phyloP scores from a whole-genome alignment of 2,797 vertebrate genomes.

The Betta splendens region DNA sequence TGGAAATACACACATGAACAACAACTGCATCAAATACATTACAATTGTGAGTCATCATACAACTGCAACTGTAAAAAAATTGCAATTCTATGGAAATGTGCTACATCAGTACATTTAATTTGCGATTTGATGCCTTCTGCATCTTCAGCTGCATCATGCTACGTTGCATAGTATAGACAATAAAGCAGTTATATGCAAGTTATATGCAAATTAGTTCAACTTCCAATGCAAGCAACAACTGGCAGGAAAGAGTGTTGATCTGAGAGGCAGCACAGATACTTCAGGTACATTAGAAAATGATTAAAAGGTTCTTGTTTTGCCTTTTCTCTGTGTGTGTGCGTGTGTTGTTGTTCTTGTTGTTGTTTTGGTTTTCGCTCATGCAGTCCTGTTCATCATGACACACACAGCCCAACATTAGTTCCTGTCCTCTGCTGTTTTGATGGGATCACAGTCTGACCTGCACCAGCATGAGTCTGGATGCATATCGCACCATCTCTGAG shows the following conservation, averaged over 20 bases:
- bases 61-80: no score
- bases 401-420: slow-evolving; percentile 22
- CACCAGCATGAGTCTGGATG: slow-evolving; percentile 69
- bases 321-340: no score
- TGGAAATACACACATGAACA: no score
- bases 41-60: no score
- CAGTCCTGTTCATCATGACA: slow-evolving; percentile 27
- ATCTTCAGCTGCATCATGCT: background rate
- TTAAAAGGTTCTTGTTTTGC: no score
- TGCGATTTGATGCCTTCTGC: background rate
- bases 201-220: slow-evolving; percentile 15
- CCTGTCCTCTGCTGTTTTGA: slow-evolving; percentile 23
- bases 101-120: no score
- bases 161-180: slow-evolving; percentile 1
- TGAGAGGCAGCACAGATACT: slow-evolving; percentile 4
- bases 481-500: slow-evolving; percentile 65
- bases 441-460: slow-evolving; percentile 63
- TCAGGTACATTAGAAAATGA: no score
- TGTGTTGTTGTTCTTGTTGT: no score
- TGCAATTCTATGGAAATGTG: no score
- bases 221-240: background rate
- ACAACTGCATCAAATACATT: no score
- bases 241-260: background rate
- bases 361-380: slow-evolving; percentile 21
- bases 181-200: slow-evolving; percentile 16